Evolutionary conservation across 2,113 vertebrate species (phyloP).

Genomic region (Fregetta grallaria): DNA sequence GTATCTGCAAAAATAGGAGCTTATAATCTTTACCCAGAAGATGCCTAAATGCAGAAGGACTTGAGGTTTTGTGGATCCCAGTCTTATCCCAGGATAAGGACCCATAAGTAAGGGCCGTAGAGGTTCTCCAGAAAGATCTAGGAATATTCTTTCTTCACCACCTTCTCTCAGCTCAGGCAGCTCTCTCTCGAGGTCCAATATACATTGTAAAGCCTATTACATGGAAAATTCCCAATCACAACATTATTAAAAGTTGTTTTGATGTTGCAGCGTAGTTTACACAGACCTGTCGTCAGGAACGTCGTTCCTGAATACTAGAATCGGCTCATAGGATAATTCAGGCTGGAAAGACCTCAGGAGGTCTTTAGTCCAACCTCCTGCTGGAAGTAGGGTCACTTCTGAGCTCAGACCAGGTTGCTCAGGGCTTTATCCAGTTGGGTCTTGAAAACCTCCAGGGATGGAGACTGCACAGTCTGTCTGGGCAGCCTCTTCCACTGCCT

Average conservation of each 20-base stretch:
- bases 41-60: background rate
- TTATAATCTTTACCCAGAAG: background rate
- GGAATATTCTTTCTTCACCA: background rate
- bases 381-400: background rate
- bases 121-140: background rate
- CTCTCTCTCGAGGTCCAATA: background rate
- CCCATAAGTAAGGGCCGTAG: background rate
- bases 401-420: background rate
- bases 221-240: background rate
- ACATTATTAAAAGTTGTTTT: background rate
- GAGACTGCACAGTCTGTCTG: background rate
- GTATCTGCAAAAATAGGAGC: background rate
- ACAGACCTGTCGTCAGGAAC: background rate
- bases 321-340: background rate
- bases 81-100: background rate
- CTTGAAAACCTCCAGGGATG: background rate
- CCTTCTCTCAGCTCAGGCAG: background rate
- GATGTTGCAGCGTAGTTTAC: background rate
- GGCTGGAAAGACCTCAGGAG: background rate
- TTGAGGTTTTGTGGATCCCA: background rate
- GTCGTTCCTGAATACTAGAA: background rate
- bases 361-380: background rate
- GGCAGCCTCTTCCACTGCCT: background rate
- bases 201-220: background rate
- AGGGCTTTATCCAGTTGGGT: background rate